phyloP scores from a whole-genome alignment of 2,113 vertebrate species.

The Noctilio leporinus region DNA sequence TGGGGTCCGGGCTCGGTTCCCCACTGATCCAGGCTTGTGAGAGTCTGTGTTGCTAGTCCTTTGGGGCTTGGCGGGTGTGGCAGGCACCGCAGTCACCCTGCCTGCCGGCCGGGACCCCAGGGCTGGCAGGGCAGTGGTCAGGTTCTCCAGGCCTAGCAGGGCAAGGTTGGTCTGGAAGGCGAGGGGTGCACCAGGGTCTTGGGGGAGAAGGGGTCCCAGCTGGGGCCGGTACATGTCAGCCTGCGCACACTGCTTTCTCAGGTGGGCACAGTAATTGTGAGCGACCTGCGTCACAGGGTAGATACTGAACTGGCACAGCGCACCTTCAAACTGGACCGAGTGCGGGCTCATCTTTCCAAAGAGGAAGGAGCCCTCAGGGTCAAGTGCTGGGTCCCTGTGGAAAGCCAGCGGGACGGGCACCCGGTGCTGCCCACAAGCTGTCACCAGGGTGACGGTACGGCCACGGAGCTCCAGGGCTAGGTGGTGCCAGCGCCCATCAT shows the following conservation, averaged over 20 bases:
- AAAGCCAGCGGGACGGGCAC: conserved; percentile 84
- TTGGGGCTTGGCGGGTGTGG: neutral
- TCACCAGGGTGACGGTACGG: conserved; percentile 86
- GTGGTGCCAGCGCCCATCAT: conserved; percentile 94
- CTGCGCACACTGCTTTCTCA: conserved; percentile 95
- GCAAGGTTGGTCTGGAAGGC: conserved; percentile 39
- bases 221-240: conserved; percentile 86
- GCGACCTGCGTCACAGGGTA: conserved; percentile 93
- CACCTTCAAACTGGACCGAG: conserved; percentile 92
- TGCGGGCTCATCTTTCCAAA: conserved; percentile 91
- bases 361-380: conserved; percentile 90
- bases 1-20: neutral
- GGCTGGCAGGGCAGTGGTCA: conserved; percentile 71
- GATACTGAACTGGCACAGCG: conserved; percentile 96
- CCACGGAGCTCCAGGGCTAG: conserved; percentile 87
- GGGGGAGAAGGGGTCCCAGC: conserved; percentile 82
- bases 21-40: neutral
- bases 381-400: conserved; percentile 84
- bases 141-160: conserved; percentile 71
- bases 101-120: conserved; percentile 12
- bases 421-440: conserved; percentile 89
- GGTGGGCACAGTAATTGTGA: conserved; percentile 96
- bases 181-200: conserved; percentile 78
- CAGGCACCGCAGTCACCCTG: neutral
- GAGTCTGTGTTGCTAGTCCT: neutral